Percentiles rank a stretch among this genome's conserved stretches.
These are phyloP conservation scores for Pachypanchax playfairii DNA, from an alignment of 2,113 vertebrate species.

Conservation along the genomic window DNA sequence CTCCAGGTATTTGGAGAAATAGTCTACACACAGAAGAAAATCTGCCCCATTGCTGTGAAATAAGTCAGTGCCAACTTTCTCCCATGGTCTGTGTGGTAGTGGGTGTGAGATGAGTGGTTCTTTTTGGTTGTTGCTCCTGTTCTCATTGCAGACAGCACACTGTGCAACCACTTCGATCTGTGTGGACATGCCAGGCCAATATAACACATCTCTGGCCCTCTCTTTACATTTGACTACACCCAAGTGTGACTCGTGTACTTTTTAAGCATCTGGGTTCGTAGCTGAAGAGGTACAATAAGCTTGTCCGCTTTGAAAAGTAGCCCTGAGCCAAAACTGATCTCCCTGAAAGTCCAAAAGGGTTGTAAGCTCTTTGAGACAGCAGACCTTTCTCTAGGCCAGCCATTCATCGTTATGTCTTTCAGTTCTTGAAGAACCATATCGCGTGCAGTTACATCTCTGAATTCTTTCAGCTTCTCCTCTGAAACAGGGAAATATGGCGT, in stretches of 20 bases:
- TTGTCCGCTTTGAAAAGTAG: background rate
- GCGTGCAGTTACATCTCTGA: background rate
- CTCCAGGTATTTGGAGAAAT: background rate
- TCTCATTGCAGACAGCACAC: background rate
- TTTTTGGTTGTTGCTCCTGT: background rate
- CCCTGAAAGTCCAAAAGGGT: background rate
- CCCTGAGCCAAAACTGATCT: background rate
- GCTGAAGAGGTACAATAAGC: background rate
- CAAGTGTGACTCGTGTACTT: background rate
- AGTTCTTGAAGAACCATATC: background rate
- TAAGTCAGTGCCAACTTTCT: background rate
- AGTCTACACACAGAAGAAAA: background rate
- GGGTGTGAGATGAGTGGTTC: background rate
- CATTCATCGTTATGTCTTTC: background rate
- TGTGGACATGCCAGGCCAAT: background rate
- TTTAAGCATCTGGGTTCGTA: background rate
- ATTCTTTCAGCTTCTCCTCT: background rate
- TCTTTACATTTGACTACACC: background rate
- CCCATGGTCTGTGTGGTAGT: background rate
- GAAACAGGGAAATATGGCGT: background rate
- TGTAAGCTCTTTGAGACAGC: background rate
- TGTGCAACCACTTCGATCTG: constrained; percentile 2
- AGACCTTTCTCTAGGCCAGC: background rate
- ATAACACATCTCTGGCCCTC: background rate
- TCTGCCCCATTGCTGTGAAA: background rate